These are phyloP conservation scores for Anas bernieri DNA, from an alignment of 2,797 vertebrate genomes.

Conservation along the genomic window DNA sequence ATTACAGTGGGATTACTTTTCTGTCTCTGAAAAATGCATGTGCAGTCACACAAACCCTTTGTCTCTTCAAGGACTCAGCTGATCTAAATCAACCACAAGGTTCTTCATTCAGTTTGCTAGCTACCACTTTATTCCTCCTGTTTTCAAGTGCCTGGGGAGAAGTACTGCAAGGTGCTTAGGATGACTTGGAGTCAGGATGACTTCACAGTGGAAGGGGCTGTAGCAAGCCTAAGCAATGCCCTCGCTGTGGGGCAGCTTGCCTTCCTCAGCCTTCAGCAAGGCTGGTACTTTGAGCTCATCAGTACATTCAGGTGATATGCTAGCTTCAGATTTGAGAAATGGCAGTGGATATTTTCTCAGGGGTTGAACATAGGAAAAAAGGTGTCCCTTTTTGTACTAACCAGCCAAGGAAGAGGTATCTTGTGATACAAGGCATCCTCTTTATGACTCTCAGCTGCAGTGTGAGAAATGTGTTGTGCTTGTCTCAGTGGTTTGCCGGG, in stretches of 20 bases:
- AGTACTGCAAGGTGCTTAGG: not conserved
- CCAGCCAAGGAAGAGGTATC: not conserved
- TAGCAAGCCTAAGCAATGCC: not conserved
- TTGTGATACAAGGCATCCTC: not conserved
- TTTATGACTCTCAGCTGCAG: not conserved
- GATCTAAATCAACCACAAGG: not conserved
- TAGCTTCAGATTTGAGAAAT: not conserved
- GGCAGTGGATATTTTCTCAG: not conserved
- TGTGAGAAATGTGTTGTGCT: not conserved
- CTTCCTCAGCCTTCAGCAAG: not conserved
- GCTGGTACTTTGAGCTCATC: not conserved
- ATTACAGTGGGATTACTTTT: conserved; percentile 1
- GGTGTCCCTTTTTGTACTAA: not conserved
- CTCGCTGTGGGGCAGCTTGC: not conserved
- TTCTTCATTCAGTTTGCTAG: not conserved
- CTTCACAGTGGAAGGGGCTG: not conserved
- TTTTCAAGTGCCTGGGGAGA: not conserved
- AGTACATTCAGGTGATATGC: not conserved
- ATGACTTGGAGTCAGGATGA: not conserved
- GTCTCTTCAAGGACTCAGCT: not conserved
- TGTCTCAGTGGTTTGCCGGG: not conserved
- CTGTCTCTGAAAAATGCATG: not conserved
- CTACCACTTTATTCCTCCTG: not conserved
- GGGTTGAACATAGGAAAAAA: not conserved
- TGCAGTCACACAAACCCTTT: not conserved